Evolutionary conservation across 2,113 vertebrate species (phyloP).

Genomic region (Pycnonotus jocosus): DNA sequence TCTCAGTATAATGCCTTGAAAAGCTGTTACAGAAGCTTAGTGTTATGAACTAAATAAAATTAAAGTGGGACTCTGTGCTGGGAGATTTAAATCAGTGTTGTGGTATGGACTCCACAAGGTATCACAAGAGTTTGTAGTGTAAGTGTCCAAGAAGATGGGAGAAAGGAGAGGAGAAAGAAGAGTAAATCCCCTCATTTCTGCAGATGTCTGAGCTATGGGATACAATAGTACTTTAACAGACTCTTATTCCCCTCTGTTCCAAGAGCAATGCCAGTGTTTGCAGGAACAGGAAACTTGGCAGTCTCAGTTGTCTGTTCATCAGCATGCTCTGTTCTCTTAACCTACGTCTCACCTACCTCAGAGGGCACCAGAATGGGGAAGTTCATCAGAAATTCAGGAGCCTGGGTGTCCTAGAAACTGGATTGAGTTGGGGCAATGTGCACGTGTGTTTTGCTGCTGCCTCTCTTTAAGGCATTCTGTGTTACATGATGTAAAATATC

Average conservation of each 20-base stretch:
- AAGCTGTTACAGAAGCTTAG: background rate
- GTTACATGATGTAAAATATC: accelerated
- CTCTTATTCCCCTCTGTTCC: background rate
- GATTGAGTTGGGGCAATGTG: background rate
- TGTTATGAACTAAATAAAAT: background rate
- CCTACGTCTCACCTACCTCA: background rate
- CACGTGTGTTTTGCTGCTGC: background rate
- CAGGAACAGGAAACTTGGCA: background rate
- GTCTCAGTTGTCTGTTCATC: background rate
- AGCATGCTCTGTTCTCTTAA: background rate
- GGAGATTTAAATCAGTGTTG: background rate
- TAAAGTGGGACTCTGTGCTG: background rate
- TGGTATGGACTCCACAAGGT: background rate
- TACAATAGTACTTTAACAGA: background rate
- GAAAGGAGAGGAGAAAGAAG: background rate
- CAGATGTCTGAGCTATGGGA: background rate
- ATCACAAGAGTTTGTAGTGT: background rate
- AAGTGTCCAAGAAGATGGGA: background rate
- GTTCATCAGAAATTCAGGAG: background rate
- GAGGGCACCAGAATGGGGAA: background rate
- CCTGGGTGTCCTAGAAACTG: background rate
- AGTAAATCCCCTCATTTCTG: background rate
- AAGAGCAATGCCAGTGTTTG: background rate
- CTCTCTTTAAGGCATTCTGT: background rate
- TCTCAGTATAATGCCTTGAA: background rate